Evolutionary conservation across 2,888 invertebrate genomes (phyloP), one percentile per base, ranked within the genome.

Genomic region (Hermaeophaga mercurialis): DNA sequence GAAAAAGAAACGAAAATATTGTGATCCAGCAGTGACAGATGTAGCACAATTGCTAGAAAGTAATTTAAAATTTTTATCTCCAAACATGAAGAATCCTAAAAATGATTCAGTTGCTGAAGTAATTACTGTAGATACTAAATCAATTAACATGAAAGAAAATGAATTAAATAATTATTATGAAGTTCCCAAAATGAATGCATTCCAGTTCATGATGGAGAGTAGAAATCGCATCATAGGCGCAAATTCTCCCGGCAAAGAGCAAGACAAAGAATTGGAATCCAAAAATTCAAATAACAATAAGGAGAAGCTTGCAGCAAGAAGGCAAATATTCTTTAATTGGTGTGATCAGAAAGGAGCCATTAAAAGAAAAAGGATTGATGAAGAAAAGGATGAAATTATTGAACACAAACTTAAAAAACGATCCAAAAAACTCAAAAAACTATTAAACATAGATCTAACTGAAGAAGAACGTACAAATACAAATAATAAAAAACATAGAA

Each of bases 131-230:
- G 41, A 11, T 11, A 22, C 4, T 49, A 22, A 12, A 26, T n/a
- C 18, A 49, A 9, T 14, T 18, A 43, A 19, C 12, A 24, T 12
- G 15, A 44, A 48, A 34, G 44, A 44, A 50, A 57, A 54, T 17
- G 7, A 28, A 24, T 18, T 24, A 34, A 41, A 3, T 36, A 36
- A 33, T 6, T 24, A 18, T 9, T 3, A 26, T 28, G 38, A 15
- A 26, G 11, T 22, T 12, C 15, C 19, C 18, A 46, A 31, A 14
- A 52, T 34, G 18, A 79, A 87, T 80, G 87, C 85, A 26, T 88
- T 88, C 73, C 79, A 84, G 67, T 70, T 87, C 22, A 79, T 88
- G 78, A 88, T 88, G 88, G 84, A 84, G 62, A 84, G 84, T 12
- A 79, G 86, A 61, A 82, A 84, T 69, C 85, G 85, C 71, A 80